A percentile compares a stretch with the other conserved stretches of the same genome.
Conservation (phyloP, 2,113 vertebrate genomes). For the Sminthopsis crassicaudata region DNA sequence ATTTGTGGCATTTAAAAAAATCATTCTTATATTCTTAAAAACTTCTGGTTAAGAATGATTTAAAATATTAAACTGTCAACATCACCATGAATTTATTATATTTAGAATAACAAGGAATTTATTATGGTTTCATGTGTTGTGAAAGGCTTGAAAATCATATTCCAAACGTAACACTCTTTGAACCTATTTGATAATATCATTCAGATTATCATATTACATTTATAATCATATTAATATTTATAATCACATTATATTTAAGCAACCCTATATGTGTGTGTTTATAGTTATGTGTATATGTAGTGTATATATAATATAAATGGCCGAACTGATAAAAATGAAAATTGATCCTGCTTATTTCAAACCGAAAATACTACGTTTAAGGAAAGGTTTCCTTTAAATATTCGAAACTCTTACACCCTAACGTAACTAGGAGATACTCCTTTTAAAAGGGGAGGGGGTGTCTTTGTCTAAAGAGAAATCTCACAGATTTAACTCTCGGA, state of each 20-base stretch:
- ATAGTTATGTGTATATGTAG: neutral
- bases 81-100: neutral
- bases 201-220: neutral
- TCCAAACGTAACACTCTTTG: neutral
- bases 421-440: neutral
- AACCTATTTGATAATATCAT: constrained; percentile 20
- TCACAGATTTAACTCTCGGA: neutral
- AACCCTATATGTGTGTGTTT: neutral
- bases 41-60: neutral
- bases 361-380: constrained; percentile 22
- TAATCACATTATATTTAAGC: neutral
- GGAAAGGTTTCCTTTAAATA: neutral
- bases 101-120: neutral
- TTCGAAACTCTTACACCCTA: neutral
- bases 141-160: neutral
- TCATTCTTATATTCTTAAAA: neutral
- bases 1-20: neutral
- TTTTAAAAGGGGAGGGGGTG: neutral
- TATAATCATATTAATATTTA: too few relatives aligned
- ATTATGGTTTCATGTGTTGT: neutral
- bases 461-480: constrained; percentile 12
- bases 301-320: neutral
- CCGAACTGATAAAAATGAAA: neutral
- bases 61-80: neutral
- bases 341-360: constrained; percentile 5